phyloP scores from a whole-genome alignment of 2,888 invertebrate species.

The Cheilosia variabilis region DNA sequence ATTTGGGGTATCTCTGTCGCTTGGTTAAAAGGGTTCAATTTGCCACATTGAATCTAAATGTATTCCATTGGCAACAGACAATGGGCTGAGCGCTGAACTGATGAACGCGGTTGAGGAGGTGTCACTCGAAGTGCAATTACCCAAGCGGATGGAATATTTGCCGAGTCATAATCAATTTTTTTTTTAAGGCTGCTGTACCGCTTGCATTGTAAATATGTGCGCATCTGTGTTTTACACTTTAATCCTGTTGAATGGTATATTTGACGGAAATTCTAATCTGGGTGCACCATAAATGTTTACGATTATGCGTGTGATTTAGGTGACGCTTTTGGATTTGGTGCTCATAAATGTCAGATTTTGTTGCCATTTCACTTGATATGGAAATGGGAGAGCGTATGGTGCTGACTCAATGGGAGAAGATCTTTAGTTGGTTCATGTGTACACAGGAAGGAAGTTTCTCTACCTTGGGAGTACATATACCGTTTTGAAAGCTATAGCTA shows the following conservation, averaged over 20 bases:
- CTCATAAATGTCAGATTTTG: conserved; percentile 27
- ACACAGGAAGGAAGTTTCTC: too few species aligned
- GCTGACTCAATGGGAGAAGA: neutral
- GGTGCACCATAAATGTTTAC: conserved; percentile 82
- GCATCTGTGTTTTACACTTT: conserved; percentile 74
- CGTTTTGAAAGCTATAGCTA: neutral
- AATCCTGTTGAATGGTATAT: conserved; percentile 71
- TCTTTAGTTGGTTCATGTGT: neutral
- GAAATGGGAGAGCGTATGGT: neutral
- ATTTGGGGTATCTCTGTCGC: conserved; percentile 60
- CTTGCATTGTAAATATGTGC: conserved; percentile 36
- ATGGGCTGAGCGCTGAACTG: conserved; percentile 26
- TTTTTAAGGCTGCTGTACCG: conserved; percentile 10
- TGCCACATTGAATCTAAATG: conserved; percentile 41
- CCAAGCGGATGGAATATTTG: conserved; percentile 57
- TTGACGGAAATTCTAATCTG: conserved; percentile 69
- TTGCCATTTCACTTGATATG: neutral
- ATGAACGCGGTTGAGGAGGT: conserved; percentile 58
- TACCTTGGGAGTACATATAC: too few species aligned
- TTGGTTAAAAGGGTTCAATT: conserved; percentile 70
- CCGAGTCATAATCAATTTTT: conserved; percentile 69
- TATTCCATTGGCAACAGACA: conserved; percentile 21
- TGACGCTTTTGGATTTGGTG: conserved; percentile 24
- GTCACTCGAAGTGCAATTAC: conserved; percentile 60
- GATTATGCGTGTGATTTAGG: conserved; percentile 80